phyloP scores from a whole-genome alignment of 1,140 invertebrate species.

The Lepidurus couesii region DNA sequence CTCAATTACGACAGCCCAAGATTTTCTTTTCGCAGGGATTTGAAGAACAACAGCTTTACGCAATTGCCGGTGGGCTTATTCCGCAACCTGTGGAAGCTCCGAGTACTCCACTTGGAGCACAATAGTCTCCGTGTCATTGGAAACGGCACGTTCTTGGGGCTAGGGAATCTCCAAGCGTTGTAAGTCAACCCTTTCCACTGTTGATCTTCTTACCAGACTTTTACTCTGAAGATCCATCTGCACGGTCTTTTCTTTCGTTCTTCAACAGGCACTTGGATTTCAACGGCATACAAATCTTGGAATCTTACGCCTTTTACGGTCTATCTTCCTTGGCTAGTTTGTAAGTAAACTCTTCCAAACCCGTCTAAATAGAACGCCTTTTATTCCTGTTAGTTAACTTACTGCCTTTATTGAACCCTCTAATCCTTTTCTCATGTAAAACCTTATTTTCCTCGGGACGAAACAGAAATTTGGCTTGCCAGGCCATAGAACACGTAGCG shows the following conservation, averaged over 20 bases:
- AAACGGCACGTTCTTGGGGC: constrained; percentile 36
- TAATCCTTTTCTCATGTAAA: neutral
- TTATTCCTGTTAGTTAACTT: neutral
- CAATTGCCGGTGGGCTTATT: constrained; percentile 41
- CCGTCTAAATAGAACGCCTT: neutral
- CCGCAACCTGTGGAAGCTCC: constrained; percentile 42
- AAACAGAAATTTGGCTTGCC: constrained; percentile 46
- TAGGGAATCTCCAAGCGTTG: constrained; percentile 30
- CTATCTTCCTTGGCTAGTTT: neutral
- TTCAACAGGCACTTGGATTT: neutral
- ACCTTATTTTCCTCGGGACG: constrained; percentile 5
- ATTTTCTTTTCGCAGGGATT: constrained; percentile 36
- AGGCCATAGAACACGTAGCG: constrained; percentile 41
- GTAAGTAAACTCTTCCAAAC: neutral
- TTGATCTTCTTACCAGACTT: neutral
- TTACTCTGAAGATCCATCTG: too few species aligned
- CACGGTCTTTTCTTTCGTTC: neutral
- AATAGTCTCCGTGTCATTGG: constrained; percentile 41
- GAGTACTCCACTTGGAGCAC: constrained; percentile 43
- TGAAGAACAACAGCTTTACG: constrained; percentile 44
- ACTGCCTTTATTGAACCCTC: too few species aligned
- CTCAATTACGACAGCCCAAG: neutral
- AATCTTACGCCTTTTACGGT: neutral
- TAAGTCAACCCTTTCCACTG: constrained; percentile 21
- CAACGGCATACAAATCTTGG: neutral